Conservation (phyloP, 1,140 invertebrate species). For the Popillia japonica region DNA sequence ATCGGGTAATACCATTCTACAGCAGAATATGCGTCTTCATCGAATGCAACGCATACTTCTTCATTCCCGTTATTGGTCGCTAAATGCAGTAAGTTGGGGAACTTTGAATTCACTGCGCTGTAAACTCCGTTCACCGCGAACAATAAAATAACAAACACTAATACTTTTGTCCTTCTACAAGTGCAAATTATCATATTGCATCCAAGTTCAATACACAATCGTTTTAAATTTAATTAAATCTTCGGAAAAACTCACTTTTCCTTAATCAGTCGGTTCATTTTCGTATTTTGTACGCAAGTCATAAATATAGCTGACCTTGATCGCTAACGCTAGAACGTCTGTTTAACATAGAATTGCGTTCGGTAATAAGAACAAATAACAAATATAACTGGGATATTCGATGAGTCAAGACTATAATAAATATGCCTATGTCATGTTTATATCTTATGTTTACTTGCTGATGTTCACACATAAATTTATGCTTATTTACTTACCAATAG, state of each 20-base stretch:
- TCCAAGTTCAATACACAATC: not conserved
- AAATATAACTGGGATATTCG: not conserved
- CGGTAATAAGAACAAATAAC: not conserved
- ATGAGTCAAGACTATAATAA: conserved; percentile 20
- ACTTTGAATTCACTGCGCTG: not conserved
- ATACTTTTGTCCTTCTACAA: conserved; percentile 19
- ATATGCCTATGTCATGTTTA: not conserved
- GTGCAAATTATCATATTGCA: not conserved
- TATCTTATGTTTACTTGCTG: not conserved
- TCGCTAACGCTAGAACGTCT: not conserved
- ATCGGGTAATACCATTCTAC: not conserved
- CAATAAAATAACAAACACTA: conserved; percentile 1
- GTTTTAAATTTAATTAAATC: not conserved
- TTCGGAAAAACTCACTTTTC: conserved; percentile 11
- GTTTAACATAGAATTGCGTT: not conserved
- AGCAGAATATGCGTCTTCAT: not conserved
- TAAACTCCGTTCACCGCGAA: not conserved
- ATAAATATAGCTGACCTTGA: conserved; percentile 15
- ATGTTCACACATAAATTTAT: not conserved
- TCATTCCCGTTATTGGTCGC: not conserved
- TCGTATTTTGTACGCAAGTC: not conserved
- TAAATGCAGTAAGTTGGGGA: not conserved
- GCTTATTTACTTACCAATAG: not conserved
- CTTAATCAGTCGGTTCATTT: conserved; percentile 21
- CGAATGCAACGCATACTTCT: conserved; percentile 3